phyloP scores from a whole-genome alignment of 2,113 vertebrate genomes.

The Silurus asotus region DNA sequence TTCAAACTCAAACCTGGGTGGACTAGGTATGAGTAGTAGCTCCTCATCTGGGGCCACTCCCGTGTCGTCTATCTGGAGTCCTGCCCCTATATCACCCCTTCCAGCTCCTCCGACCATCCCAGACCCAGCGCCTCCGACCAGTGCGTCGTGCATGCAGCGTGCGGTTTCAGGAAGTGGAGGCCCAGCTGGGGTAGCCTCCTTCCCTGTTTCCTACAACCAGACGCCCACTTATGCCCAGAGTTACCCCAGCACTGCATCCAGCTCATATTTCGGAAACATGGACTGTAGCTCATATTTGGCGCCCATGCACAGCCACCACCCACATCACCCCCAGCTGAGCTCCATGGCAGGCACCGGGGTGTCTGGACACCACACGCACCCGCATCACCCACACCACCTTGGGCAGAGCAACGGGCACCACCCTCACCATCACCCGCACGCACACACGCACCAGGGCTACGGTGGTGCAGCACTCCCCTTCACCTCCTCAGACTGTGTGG shows the following conservation, averaged over 20 bases:
- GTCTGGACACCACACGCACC: conserved; percentile 79
- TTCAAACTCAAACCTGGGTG: conserved; percentile 53
- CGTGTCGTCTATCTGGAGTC: conserved; percentile 93
- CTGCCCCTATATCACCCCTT: conserved; percentile 89
- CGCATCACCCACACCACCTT: conserved; percentile 85
- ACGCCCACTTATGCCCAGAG: conserved; percentile 86
- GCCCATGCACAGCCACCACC: conserved; percentile 91
- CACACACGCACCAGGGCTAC: conserved; percentile 87
- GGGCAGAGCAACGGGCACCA: conserved; percentile 85
- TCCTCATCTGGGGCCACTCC: conserved; percentile 80
- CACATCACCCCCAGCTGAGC: conserved; percentile 85
- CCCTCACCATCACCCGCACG: conserved; percentile 69
- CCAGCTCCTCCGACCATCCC: conserved; percentile 75
- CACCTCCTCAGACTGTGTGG: conserved; percentile 94
- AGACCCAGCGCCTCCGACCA: conserved; percentile 74
- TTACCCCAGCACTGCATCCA: conserved; percentile 77
- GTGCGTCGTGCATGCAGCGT: conserved; percentile 93
- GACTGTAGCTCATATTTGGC: conserved; percentile 92
- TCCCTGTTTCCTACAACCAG: conserved; percentile 88
- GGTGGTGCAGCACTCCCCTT: conserved; percentile 79
- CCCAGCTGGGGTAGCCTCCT: conserved; percentile 70
- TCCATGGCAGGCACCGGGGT: conserved; percentile 86
- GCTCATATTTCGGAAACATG: conserved; percentile 90
- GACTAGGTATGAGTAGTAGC: conserved; percentile 63
- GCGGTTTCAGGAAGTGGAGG: conserved; percentile 56